Evolutionary conservation across 2,888 invertebrate genomes (phyloP).

Genomic region (Tolmerus cingulatus): DNA sequence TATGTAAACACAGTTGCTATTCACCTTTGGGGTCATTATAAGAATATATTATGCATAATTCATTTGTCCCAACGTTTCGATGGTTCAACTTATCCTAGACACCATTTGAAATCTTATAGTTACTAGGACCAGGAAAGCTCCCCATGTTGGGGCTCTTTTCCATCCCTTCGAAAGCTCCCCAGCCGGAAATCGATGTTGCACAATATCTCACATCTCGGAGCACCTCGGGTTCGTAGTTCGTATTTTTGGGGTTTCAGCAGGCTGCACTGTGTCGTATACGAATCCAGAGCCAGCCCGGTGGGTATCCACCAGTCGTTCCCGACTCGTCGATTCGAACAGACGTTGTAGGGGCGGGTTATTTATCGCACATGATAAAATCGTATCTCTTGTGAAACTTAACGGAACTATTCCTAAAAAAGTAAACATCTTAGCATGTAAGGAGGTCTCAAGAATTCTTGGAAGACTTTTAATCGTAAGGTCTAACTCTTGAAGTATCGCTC

Average conservation of each 20-base stretch:
- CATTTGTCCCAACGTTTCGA: neutral
- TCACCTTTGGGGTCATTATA: neutral
- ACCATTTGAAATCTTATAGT: neutral
- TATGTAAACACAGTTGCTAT: neutral
- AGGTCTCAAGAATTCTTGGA: neutral
- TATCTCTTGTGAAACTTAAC: neutral
- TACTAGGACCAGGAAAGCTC: neutral
- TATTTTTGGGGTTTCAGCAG: neutral
- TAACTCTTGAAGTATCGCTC: neutral
- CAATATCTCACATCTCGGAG: conserved; percentile 9
- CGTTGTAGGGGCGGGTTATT: conserved; percentile 23
- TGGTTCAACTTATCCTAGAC: neutral
- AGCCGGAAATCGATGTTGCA: conserved; percentile 10
- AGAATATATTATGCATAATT: neutral
- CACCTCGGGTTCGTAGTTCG: neutral
- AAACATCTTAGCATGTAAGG: neutral
- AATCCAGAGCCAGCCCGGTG: neutral
- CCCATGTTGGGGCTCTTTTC: neutral
- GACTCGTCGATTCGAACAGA: conserved; percentile 29
- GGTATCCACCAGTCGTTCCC: conserved; percentile 18
- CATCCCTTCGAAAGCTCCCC: neutral
- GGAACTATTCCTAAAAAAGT: neutral
- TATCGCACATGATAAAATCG: neutral
- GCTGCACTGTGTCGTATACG: neutral
- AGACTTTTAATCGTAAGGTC: neutral